These are phyloP conservation scores for Cisticola juncidis DNA, from an alignment of 2,113 vertebrate species.

Conservation along the genomic window DNA sequence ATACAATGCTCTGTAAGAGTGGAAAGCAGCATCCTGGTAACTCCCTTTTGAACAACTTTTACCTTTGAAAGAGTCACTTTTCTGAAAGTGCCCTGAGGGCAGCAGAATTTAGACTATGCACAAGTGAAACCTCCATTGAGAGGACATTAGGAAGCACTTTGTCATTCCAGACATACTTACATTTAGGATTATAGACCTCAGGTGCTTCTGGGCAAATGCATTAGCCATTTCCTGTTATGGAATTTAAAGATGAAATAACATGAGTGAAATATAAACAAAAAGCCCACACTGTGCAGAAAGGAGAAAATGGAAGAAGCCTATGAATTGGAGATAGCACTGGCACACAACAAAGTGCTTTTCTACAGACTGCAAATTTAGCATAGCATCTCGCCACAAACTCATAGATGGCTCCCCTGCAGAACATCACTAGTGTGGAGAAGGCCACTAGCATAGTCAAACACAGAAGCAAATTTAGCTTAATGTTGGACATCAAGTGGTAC, in stretches of 20 bases:
- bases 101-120: background rate
- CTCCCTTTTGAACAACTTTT: background rate
- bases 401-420: background rate
- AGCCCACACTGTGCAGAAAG: background rate
- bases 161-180: slow-evolving; percentile 78
- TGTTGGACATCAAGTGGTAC: background rate
- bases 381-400: background rate
- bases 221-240: slow-evolving; percentile 92
- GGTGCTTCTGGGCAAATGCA: slow-evolving; percentile 94
- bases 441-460: background rate
- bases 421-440: background rate
- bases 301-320: background rate
- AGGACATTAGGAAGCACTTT: background rate
- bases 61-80: background rate
- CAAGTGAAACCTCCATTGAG: background rate
- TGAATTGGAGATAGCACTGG: background rate
- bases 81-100: background rate
- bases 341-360: background rate
- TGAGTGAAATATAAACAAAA: background rate
- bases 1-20: background rate
- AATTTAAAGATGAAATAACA: slow-evolving; percentile 11
- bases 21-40: background rate
- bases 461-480: background rate
- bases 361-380: background rate
- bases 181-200: slow-evolving; percentile 95